Conservation (phyloP, 2,888 invertebrate genomes). For the Tanytarsus gracilentus region DNA sequence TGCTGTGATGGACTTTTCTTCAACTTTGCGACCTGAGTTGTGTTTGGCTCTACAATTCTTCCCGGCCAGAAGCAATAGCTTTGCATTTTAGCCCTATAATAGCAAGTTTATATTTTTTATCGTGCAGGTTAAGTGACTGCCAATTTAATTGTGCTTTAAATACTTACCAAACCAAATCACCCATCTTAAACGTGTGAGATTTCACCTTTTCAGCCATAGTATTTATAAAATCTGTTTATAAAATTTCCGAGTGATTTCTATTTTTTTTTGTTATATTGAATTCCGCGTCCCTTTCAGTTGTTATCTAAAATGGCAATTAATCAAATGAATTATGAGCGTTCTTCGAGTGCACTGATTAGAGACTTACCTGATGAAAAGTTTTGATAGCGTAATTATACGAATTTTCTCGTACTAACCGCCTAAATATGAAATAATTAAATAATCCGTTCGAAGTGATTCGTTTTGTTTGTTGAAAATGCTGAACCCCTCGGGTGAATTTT, state of each 20-base stretch:
- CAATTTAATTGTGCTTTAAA: not conserved
- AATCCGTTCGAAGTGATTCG: too few relatives aligned
- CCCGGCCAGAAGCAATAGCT: conserved; percentile 20
- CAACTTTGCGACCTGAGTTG: conserved; percentile 5
- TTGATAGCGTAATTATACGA: too few relatives aligned
- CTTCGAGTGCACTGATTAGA: too few relatives aligned
- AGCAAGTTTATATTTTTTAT: not conserved
- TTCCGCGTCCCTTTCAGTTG: too few relatives aligned
- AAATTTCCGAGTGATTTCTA: not conserved
- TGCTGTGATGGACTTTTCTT: conserved; percentile 61
- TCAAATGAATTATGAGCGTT: too few relatives aligned
- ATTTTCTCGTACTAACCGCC: too few relatives aligned
- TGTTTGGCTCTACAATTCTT: conserved; percentile 18
- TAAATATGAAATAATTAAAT: too few relatives aligned
- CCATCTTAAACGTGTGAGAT: not conserved
- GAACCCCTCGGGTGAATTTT: too few relatives aligned
- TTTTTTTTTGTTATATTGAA: not conserved
- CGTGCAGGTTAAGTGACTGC: not conserved
- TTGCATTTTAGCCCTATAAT: conserved; percentile 21
- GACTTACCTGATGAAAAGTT: too few relatives aligned
- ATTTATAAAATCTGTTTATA: not conserved
- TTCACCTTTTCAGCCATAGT: conserved; percentile 18
- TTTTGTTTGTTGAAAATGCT: too few relatives aligned
- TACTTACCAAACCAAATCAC: conserved; percentile 18
- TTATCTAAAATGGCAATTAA: too few relatives aligned